Base-by-base conservation (phyloP, 2,888 invertebrate species). In the Drosophila ezoana region DNA sequence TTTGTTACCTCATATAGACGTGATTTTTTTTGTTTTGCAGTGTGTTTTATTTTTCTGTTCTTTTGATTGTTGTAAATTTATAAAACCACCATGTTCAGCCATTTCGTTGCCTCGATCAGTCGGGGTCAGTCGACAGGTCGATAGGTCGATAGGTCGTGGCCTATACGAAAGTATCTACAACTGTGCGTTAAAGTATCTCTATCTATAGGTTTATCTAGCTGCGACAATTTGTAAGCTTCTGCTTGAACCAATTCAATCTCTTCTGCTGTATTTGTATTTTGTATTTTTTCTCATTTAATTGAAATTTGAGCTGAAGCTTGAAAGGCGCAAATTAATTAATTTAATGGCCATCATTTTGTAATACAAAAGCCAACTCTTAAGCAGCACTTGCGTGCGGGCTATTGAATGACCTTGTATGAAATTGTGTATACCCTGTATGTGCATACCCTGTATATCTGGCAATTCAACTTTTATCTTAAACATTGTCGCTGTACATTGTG, bases 311-410 rank as follows among this genome's bases (percentile, higher is more conserved):
- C 59, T 48, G 38, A 57, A 38, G 54, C 69, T 71, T 59, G 68
- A 38, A 57, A 28, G 28, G 53, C 62, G 51, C 33, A 79, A 72
- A 76, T 82, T 79, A 83, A 83, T 83, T 85, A 79, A 79, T 82
- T 85, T 83, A 83, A 83, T 83, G 82, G 79, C 87, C 76, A 78
- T 69, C 67, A 78, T 67, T 83, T 80, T 65, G 70, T 67, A 45
- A 40, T 23, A 54, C 69, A 79, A 82, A 60, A 58, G 61, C 54
- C 58, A 56, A 48, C 33, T 51, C 40, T 16, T n/a, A 16, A 43
- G 40, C 59, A 49, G 68, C 65, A 53, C 49, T 61, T 72, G 13
- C 10, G 10, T 2, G n/a, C 3, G 10, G 35, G 35, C 13, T 4
- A 4, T 35, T 13, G 35, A 35, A 35, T 35, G 35, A 3, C 18